Base-by-base conservation (phyloP, 53 echinoderm and acorn worm genomes). In the Luidia sarsii region DNA sequence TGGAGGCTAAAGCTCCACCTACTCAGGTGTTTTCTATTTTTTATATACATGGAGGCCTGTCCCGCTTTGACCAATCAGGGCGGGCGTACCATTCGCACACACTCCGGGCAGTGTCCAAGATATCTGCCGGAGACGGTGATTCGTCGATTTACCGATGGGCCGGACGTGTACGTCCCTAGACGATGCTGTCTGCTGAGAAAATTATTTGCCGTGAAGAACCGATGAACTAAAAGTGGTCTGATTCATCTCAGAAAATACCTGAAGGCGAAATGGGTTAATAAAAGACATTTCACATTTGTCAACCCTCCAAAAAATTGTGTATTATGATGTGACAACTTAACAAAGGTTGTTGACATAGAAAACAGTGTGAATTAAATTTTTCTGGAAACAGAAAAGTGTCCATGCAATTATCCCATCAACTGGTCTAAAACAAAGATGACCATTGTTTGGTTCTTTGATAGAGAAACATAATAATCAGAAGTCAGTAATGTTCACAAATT, bases 21-120 rank as follows among this genome's bases (percentile, higher is more conserved):
- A 77, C 77, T 77, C 77, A 77, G 77, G 77, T 77, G 77, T 77
- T 77, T 77, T 77, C 77, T 77, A 77, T 77, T 77, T 77, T n/a
- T 77, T 77, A 77, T 77, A 77, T 61, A 24, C 24, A 22, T 53
- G 45, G 45, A 39, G 77, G 43, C n/a, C n/a, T n/a, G n/a, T n/a
- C n/a, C n/a, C n/a, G n/a, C n/a, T n/a, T n/a, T 43, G 77, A 77
- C 77, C 77, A 77, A 77, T 77, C 61, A 29, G 36, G 48, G 77
- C 77, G 24, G 28, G 77, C 22, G 56, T 57, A 57, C 56, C 30
- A 30, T 57, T 50, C 29, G 7, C 37, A 75, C 39, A 23, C 43
- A 20, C 11, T 77, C 33, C 77, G 45, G 77, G 61, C 61, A 48
- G 77, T 77, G 61, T 77, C 77, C 77, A 77, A 77, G 77, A 77